Evolutionary conservation across 2,113 vertebrate genomes (phyloP).

Genomic region (Ceyx melanurus): DNA sequence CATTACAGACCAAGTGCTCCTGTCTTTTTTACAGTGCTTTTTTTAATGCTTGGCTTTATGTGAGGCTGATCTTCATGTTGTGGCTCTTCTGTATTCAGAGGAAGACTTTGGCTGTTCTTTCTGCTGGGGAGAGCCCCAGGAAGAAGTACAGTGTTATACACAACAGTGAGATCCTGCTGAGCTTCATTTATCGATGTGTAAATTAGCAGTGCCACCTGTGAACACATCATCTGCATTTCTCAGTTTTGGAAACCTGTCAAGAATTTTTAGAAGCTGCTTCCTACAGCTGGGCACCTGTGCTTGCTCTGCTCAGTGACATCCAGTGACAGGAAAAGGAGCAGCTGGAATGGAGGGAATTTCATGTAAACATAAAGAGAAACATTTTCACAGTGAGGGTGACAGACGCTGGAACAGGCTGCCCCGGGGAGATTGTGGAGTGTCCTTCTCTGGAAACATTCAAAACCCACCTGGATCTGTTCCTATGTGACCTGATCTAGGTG

Average conservation of each 20-base stretch:
- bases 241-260: not conserved
- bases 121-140: not conserved
- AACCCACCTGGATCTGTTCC: too few species aligned
- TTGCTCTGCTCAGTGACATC: too few species aligned
- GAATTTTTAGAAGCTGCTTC: not conserved
- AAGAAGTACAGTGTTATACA: not conserved
- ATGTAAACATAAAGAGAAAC: too few species aligned
- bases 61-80: not conserved
- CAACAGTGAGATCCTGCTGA: not conserved
- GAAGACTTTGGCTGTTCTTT: not conserved
- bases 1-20: not conserved
- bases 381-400: too few species aligned
- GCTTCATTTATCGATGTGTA: not conserved
- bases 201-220: not conserved
- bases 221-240: not conserved
- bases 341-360: too few species aligned
- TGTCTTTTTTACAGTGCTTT: not conserved
- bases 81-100: not conserved
- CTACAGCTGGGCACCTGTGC: not conserved
- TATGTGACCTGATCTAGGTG: too few species aligned
- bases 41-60: conserved; percentile 9
- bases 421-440: too few species aligned
- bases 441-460: too few species aligned
- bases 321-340: too few species aligned
- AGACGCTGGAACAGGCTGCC: too few species aligned